phyloP scores from a whole-genome alignment of 2,888 invertebrate species.

The Drosophila fungiperda region DNA sequence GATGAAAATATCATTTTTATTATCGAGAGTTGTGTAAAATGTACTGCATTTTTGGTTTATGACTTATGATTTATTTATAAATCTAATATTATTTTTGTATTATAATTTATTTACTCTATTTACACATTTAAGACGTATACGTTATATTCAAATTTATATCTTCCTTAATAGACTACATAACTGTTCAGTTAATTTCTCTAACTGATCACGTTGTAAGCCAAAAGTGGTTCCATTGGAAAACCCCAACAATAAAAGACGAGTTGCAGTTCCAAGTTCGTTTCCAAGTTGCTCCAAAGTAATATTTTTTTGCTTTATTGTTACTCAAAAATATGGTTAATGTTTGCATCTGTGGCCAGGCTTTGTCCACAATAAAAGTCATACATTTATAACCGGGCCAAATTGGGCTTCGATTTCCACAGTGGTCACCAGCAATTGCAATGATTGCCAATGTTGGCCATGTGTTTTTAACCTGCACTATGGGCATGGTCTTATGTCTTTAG shows the following conservation, averaged over 20 bases:
- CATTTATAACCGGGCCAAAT: background rate
- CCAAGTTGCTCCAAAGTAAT: background rate
- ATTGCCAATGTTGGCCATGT: conserved; percentile 47
- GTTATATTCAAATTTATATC: background rate
- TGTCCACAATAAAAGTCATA: background rate
- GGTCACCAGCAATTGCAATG: conserved; percentile 11
- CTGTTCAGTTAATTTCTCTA: background rate
- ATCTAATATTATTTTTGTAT: background rate
- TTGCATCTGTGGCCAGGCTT: background rate
- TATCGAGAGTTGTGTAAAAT: background rate
- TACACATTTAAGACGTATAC: background rate
- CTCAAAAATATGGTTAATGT: background rate
- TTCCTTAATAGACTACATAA: background rate
- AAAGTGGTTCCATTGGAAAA: background rate
- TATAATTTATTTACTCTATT: background rate
- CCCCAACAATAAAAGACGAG: background rate
- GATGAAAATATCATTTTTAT: background rate
- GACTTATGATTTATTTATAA: background rate
- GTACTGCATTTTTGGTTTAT: background rate
- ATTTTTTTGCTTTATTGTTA: background rate
- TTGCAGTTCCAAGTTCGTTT: background rate
- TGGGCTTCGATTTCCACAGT: conserved; percentile 54
- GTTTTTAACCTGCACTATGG: conserved; percentile 76
- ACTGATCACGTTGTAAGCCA: background rate
- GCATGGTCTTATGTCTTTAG: conserved; percentile 52